Conservation (phyloP, 1,140 invertebrate species). For the Saxidomus purpurata region DNA sequence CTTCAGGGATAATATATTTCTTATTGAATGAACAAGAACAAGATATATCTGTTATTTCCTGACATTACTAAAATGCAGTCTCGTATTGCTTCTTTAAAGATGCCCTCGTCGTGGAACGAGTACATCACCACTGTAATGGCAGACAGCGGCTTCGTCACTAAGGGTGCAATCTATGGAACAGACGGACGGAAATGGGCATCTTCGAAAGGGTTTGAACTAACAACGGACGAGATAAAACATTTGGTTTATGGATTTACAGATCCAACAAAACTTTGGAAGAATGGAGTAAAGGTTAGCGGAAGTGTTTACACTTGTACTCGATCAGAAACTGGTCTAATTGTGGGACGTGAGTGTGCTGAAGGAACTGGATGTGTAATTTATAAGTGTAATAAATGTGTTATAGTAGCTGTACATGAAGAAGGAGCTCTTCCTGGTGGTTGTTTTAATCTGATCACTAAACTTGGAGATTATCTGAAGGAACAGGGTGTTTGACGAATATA, state of each 20-base stretch:
- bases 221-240: constrained; percentile 63
- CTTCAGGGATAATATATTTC: too few species aligned
- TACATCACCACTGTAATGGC: constrained; percentile 77
- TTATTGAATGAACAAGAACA: too few species aligned
- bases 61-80: constrained; percentile 61
- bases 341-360: constrained; percentile 71
- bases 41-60: too few species aligned
- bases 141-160: constrained; percentile 76
- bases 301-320: constrained; percentile 75
- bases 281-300: constrained; percentile 70
- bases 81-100: constrained; percentile 71
- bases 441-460: constrained; percentile 72
- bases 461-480: constrained; percentile 78
- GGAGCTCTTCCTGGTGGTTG: constrained; percentile 76
- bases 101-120: constrained; percentile 78
- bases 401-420: constrained; percentile 78
- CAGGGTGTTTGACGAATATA: constrained; percentile 71
- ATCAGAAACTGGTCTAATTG: constrained; percentile 72
- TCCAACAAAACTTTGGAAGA: constrained; percentile 66
- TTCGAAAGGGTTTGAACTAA: constrained; percentile 69
- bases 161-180: constrained; percentile 73
- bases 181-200: constrained; percentile 75
- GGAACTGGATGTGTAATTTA: constrained; percentile 77
- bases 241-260: constrained; percentile 74
- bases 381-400: constrained; percentile 72